A percentile compares a stretch with the other conserved stretches of the same genome.
Evolutionary conservation across 2,113 vertebrate genomes (phyloP).

Genomic region (Dinomys branickii): DNA sequence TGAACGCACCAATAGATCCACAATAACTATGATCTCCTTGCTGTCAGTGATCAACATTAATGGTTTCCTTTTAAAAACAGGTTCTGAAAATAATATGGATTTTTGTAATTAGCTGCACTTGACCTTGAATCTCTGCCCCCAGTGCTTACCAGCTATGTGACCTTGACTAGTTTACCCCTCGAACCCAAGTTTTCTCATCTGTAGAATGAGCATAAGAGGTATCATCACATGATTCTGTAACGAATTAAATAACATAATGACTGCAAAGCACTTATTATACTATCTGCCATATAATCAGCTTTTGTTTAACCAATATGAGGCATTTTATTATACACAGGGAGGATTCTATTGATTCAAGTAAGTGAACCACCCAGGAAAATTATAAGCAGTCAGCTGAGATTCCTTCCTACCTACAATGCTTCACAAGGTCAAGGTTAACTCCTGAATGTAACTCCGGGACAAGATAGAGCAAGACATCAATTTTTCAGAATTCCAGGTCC

Average conservation of each 20-base stretch:
- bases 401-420: neutral
- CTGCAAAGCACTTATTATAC: neutral
- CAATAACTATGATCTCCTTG: neutral
- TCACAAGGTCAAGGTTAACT: neutral
- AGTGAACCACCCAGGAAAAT: neutral
- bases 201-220: neutral
- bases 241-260: neutral
- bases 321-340: neutral
- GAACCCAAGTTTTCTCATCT: neutral
- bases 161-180: neutral
- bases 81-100: neutral
- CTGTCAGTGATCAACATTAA: neutral
- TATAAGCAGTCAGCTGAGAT: neutral
- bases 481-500: neutral
- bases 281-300: accelerated
- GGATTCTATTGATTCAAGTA: neutral
- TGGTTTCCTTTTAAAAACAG: neutral
- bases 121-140: neutral
- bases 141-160: neutral
- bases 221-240: neutral
- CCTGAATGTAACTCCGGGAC: neutral
- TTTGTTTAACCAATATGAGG: neutral
- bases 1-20: neutral
- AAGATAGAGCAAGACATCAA: neutral
- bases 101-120: neutral